Conservation (phyloP, 2,888 invertebrate species). For the Hemistola chrysoprasaria region DNA sequence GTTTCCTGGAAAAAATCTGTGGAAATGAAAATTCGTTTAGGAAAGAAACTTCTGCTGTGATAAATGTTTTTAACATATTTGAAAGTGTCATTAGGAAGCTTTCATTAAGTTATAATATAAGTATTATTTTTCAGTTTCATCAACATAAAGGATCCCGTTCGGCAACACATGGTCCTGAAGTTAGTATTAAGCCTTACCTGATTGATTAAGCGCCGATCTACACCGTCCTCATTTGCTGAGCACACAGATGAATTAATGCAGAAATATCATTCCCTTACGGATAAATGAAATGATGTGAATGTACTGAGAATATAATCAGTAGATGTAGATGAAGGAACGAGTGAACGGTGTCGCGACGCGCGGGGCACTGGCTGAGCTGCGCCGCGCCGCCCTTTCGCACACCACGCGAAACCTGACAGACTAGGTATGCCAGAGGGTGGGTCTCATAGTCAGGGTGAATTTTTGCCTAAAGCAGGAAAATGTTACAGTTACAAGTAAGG, state of each 20-base stretch:
- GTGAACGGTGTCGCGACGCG: slow-evolving; percentile 53
- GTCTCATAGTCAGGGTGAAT: slow-evolving; percentile 1
- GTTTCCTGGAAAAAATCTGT: too few relatives aligned
- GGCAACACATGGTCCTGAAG: slow-evolving; percentile 15
- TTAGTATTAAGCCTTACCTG: slow-evolving; percentile 19
- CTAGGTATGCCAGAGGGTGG: slow-evolving; percentile 37
- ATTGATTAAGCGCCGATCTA: slow-evolving; percentile 2
- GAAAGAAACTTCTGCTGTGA: too few relatives aligned
- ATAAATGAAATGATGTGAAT: slow-evolving; percentile 19
- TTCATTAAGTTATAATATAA: slow-evolving; percentile 10
- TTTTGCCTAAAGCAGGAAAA: slow-evolving; percentile 2
- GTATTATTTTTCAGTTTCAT: too few relatives aligned
- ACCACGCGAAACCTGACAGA: slow-evolving; percentile 51
- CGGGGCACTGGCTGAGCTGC: slow-evolving; percentile 69
- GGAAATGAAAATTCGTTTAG: too few relatives aligned
- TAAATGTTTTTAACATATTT: too few relatives aligned
- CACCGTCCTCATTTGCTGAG: slow-evolving; percentile 18
- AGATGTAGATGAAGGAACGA: slow-evolving; percentile 6
- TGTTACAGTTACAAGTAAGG: too few relatives aligned
- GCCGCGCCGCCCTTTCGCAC: slow-evolving; percentile 57
- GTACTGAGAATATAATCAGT: slow-evolving; percentile 1
- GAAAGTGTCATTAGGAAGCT: not conserved
- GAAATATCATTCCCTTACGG: slow-evolving; percentile 17
- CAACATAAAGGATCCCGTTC: slow-evolving; percentile 1
- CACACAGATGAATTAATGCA: slow-evolving; percentile 17